Conservation (phyloP, 2,113 vertebrate genomes). For the Physeter macrocephalus region DNA sequence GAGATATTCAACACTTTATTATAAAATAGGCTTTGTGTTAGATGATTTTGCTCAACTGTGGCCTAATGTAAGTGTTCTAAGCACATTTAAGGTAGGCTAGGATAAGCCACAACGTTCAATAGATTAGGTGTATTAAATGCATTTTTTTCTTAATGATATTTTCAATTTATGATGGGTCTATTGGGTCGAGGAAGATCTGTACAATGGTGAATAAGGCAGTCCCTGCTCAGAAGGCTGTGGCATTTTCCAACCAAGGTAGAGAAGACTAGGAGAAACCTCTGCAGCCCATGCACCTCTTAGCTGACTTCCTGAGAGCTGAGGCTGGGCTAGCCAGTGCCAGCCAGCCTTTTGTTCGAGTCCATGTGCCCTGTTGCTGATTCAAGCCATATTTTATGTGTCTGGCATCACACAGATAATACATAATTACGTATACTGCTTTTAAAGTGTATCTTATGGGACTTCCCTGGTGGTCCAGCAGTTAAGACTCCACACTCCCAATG, state of each 20-base stretch:
- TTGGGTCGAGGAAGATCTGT: neutral
- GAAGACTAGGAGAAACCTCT: neutral
- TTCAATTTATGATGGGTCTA: neutral
- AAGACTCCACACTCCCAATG: too few species aligned
- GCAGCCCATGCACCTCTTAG: accelerated
- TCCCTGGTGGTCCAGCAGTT: too few species aligned
- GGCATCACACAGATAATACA: too few species aligned
- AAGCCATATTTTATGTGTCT: neutral
- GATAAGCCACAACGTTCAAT: too few species aligned
- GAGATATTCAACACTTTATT: neutral
- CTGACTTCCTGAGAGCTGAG: neutral
- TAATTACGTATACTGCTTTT: neutral
- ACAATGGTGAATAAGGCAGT: accelerated
- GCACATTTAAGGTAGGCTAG: neutral
- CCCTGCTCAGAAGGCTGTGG: accelerated
- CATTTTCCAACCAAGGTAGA: accelerated
- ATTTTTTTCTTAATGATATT: neutral
- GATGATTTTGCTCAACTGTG: neutral
- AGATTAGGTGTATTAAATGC: neutral
- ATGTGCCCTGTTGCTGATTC: accelerated
- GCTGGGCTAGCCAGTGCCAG: too few species aligned
- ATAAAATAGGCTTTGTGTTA: neutral
- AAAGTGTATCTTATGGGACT: neutral
- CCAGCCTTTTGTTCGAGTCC: neutral
- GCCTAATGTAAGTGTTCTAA: neutral